Evolutionary conservation across 2,797 vertebrate genomes (phyloP), one percentile per base, ranked within the genome.

Genomic region (Hemitrygon akajei): DNA sequence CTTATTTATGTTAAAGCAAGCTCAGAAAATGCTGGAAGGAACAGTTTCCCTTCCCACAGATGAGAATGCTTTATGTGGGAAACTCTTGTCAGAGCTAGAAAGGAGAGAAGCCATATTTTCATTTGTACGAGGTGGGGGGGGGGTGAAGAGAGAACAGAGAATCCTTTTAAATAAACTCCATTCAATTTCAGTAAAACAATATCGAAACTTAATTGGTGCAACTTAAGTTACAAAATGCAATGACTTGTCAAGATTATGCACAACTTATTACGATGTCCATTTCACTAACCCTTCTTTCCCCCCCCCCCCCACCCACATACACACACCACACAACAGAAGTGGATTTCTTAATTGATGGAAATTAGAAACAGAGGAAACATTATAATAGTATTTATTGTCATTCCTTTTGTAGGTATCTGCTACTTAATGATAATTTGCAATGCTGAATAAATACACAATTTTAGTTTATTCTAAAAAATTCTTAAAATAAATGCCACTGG

Each of bases 331-430:
- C n/a, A n/a, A n/a, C 82, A 27, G 60, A 86, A 84, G 60, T 37
- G 25, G 56, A n/a, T 60, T 63, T 63, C 25, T 84, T 84, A 58
- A 58, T 27, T 58, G 2, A n/a, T 12, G 58, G 30, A 63, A 87
- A 89, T 56, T 9, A 63, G 6, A 16, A 58, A 30, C 80, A 82
- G 63, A n/a, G 2, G 60, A 89, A 37, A 30, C n/a, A 69, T 89
- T 87, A 66, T 86, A 10, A 60, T 16, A 87, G 60, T 63, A 87
- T 89, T 89, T 89, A 66, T 87, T 87, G 22, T 2, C n/a, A 89
- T 66, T 66, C 9, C 30, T 30, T 89, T 69, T 66, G 5, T 69
- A 34, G 63, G 22, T 89, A 18, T 66, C 30, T 79, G 37, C 69
- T 89, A 27, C 69, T 66, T 34, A 84, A 47, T 84, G 81, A 84